Evolutionary conservation across 2,797 vertebrate species (phyloP), one percentile per base, ranked within the genome.

Genomic region (Poecilia velifera): DNA sequence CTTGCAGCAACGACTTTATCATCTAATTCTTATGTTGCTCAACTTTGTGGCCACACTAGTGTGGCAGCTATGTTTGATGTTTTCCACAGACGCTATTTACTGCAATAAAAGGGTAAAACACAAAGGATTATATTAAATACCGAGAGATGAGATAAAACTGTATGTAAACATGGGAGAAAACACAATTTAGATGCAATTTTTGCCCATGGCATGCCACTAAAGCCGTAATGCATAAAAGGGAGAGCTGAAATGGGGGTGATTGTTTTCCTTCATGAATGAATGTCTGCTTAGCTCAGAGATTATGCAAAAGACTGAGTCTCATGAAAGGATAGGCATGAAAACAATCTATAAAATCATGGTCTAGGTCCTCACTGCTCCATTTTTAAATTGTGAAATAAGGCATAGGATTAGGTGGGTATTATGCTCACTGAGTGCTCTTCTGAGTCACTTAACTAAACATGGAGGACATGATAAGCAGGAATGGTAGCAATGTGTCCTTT

Each of bases 401-500:
- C 36, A 36, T 5, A 68, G 46, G 25, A 79, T 79, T 68, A 68
- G 47, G 47, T 55, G 3, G 13, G 47, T 68, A 39, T 22, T 41
- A 34, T 28, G 34, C 2, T 53, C 13, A 28, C 70, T 47, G 18
- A 53, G 16, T 25, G 36, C 34, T 28, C 36, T 66, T 68, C 3
- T 66, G 14, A 76, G 51, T 75, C 74, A 80, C 36, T 28, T 34
- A 47, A 68, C 34, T n/a, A 83, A 66, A 66, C 18, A 39, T 41
- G 64, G 16, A 77, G 13, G 46, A 78, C 20, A 57, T 72, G 12
- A 76, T 36, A 39, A 59, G 76, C 72, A 55, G 72, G 53, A 25
- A 76, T 73, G 55, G 80, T 28, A 47, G 62, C 49, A 62, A 68
- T 36, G 73, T 46, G 51, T 77, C 62, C 73, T 81, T 64, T 72